Conservation (phyloP, 1,140 invertebrate genomes). For the Atta texana region DNA sequence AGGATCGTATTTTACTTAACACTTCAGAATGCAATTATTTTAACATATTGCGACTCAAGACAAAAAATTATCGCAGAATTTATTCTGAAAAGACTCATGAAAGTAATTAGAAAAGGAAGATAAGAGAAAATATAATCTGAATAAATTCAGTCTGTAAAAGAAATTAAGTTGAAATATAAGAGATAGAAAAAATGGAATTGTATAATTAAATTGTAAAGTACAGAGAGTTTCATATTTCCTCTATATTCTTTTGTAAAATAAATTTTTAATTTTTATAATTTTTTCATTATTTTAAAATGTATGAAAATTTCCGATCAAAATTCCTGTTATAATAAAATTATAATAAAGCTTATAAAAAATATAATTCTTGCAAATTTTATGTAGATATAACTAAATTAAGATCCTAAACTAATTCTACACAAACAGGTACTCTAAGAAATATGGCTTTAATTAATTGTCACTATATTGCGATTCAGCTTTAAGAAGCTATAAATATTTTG, state of each 20-base stretch:
- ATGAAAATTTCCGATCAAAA: not conserved
- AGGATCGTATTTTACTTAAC: slow-evolving; percentile 4
- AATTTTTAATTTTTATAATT: not conserved
- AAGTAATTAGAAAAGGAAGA: not conserved
- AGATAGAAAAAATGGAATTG: not conserved
- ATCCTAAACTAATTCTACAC: not conserved
- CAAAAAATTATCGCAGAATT: not conserved
- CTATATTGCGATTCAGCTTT: slow-evolving; percentile 16
- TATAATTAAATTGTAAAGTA: not conserved
- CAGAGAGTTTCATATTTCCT: not conserved
- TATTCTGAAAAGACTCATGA: slow-evolving; percentile 13
- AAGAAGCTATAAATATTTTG: slow-evolving; percentile 48
- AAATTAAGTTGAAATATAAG: not conserved
- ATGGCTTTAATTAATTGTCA: slow-evolving; percentile 44
- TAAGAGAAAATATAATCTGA: not conserved
- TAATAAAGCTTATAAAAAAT: not conserved
- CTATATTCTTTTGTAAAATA: not conserved
- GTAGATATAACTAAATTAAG: not conserved
- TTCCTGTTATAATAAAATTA: not conserved
- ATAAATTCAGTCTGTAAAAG: not conserved
- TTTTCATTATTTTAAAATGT: not conserved
- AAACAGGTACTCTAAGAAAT: not conserved
- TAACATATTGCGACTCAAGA: not conserved
- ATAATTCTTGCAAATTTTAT: not conserved
- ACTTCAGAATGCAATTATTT: not conserved